phyloP scores from a whole-genome alignment of 2,797 vertebrate species.

The Pangasius krempfi region DNA sequence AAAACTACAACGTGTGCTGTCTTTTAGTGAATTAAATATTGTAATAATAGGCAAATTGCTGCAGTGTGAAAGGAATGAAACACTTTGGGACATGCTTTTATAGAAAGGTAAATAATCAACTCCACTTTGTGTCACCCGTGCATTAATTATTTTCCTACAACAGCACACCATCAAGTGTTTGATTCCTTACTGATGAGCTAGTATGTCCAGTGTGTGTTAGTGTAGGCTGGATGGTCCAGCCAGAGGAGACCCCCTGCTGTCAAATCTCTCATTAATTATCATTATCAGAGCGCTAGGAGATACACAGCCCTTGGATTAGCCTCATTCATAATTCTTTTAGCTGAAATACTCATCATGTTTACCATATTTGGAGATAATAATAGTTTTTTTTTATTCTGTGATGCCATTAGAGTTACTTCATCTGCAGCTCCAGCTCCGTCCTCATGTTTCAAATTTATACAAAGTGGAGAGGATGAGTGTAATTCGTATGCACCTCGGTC shows the following conservation, averaged over 20 bases:
- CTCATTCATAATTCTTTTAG: constrained; percentile 59
- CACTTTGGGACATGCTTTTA: not conserved
- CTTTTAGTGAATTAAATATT: too few relatives aligned
- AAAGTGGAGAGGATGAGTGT: not conserved
- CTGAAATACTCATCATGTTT: not conserved
- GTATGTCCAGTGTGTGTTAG: not conserved
- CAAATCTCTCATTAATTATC: constrained; percentile 55
- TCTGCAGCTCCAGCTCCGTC: not conserved
- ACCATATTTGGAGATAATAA: not conserved
- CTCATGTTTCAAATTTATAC: not conserved
- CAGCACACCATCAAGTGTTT: not conserved
- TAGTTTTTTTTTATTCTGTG: not conserved
- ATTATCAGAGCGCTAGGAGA: constrained; percentile 67
- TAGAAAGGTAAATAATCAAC: not conserved
- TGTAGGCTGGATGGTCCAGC: not conserved
- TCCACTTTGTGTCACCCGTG: not conserved
- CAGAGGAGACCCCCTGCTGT: not conserved
- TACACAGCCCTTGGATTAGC: constrained; percentile 70
- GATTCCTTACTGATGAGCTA: not conserved
- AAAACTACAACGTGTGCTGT: not conserved
- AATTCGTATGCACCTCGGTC: not conserved
- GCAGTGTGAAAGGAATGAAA: not conserved
- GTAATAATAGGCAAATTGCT: too few relatives aligned
- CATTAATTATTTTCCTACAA: not conserved
- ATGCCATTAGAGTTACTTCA: not conserved